Evolutionary conservation across 2,797 vertebrate genomes (phyloP), one percentile per base, ranked within the genome.

Genomic region (Bucorvus abyssinicus): DNA sequence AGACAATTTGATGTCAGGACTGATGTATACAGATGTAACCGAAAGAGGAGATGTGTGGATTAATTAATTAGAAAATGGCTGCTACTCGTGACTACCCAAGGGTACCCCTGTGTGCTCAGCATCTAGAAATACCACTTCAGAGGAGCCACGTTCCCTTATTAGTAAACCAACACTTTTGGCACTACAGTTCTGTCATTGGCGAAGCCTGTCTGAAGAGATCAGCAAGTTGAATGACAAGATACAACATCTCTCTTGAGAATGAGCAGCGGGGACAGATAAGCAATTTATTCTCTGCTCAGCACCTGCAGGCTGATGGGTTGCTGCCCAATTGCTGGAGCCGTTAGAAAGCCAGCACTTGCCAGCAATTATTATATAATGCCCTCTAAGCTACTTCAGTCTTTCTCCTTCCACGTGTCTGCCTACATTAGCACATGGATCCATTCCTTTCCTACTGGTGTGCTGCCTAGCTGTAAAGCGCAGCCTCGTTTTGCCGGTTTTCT

Each of bases 61-160:
- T 96, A 96, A 97, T 97, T 96, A 97, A 97, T 97, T 94, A 97
- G 95, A 95, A 94, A 96, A 93, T 74, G 45, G 68, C 50, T 90
- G 87, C 78, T 94, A 50, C 92, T 89, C 85, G 93, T 84, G 71
- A 56, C 90, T 92, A 65, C 90, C 82, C 88, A 93, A 88, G 92
- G 55, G 84, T 74, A 63, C 73, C 64, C 60, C 68, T 83, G 15
- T 94, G 93, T 87, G 86, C 69, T 73, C 53, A 44, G 89, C 88
- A 78, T 78, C 82, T 27, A 53, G 89, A 94, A 89, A 60, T 52
- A 84, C 4, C 70, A 57, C 4, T 57, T 55, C 69, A 47, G 67
- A 60, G 93, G 22, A 95, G 44, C 32, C 23, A 18, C 5, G n/a
- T 55, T 78, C 64, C 76, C 76, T 64, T 88, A 57, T 68, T 75